Percentiles rank a stretch among this genome's conserved stretches.
These are phyloP conservation scores for Nomada flava DNA, from an alignment of 2,888 invertebrate species.

Conservation along the genomic window DNA sequence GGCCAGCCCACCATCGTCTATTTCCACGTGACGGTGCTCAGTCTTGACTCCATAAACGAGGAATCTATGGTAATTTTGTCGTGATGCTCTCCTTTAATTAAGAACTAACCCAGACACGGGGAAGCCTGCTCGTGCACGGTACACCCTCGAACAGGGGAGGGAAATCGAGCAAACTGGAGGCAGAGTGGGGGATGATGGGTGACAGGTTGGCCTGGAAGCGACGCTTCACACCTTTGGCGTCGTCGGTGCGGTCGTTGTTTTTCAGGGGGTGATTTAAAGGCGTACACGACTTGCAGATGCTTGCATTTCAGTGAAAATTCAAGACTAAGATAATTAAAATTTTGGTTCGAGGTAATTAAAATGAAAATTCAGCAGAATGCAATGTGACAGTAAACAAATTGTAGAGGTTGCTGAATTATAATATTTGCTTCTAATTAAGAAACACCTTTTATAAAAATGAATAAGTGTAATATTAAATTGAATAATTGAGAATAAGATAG, in stretches of 20 bases:
- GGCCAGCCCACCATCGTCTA: conserved; percentile 95
- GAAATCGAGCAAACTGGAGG: not conserved
- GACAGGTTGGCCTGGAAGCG: conserved; percentile 6
- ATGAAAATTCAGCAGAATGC: too few relatives aligned
- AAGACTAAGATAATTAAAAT: too few relatives aligned
- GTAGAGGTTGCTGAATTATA: too few relatives aligned
- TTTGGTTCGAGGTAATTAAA: too few relatives aligned
- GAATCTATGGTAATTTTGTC: conserved; percentile 92
- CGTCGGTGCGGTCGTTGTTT: not conserved
- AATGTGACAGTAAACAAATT: too few relatives aligned
- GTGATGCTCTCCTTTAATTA: conserved; percentile 28
- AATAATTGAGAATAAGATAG: too few relatives aligned
- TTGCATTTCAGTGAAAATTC: too few relatives aligned
- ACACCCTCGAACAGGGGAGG: not conserved
- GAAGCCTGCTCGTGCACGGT: conserved; percentile 8
- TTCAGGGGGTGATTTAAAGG: not conserved
- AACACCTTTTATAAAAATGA: too few relatives aligned
- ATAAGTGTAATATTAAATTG: too few relatives aligned
- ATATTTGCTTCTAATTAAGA: too few relatives aligned
- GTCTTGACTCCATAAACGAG: conserved; percentile 97
- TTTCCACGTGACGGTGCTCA: conserved; percentile 95
- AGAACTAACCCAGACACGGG: conserved; percentile 12
- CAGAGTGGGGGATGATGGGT: not conserved
- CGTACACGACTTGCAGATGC: too few relatives aligned
- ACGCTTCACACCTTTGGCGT: conserved; percentile 9